phyloP scores from a whole-genome alignment of 2,113 vertebrate genomes.

The Aythya baeri region DNA sequence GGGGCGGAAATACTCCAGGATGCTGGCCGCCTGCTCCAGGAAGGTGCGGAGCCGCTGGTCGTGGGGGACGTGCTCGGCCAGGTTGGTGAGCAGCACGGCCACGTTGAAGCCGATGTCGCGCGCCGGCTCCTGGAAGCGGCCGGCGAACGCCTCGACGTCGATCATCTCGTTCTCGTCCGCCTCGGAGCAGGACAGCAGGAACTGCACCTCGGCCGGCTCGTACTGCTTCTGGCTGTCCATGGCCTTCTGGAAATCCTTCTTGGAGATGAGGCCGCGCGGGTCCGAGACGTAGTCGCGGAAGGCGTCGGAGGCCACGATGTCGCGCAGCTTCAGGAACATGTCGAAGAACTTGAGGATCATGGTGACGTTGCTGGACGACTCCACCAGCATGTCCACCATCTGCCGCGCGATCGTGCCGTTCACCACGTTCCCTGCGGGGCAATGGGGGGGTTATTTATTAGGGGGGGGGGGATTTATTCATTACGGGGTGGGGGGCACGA shows the following conservation, averaged over 20 bases:
- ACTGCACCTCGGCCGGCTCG: slow-evolving; percentile 90
- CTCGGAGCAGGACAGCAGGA: slow-evolving; percentile 95
- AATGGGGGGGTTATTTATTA: too few species aligned
- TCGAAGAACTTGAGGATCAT: slow-evolving; percentile 99
- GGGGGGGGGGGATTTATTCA: too few species aligned
- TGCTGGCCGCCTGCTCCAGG: slow-evolving; percentile 88
- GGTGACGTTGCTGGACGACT: slow-evolving; percentile 97
- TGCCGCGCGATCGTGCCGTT: slow-evolving; percentile 95
- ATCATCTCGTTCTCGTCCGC: slow-evolving; percentile 99
- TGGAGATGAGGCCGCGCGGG: slow-evolving; percentile 94
- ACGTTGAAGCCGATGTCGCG: slow-evolving; percentile 98
- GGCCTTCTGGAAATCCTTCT: slow-evolving; percentile 98
- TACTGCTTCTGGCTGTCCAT: slow-evolving; percentile 99
- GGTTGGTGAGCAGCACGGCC: slow-evolving; percentile 92
- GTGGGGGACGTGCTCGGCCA: slow-evolving; percentile 93
- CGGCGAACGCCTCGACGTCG: slow-evolving; percentile 92
- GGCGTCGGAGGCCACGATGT: slow-evolving; percentile 94
- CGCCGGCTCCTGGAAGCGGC: slow-evolving; percentile 93
- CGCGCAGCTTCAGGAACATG: slow-evolving; percentile 98
- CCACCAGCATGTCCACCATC: slow-evolving; percentile 99
- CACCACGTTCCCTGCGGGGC: slow-evolving; percentile 87
- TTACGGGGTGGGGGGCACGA: too few species aligned
- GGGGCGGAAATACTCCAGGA: slow-evolving; percentile 93
- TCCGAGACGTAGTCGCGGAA: slow-evolving; percentile 93
- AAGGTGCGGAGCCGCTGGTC: slow-evolving; percentile 91